Percentiles rank a stretch among this genome's conserved stretches.
Evolutionary conservation across 1,140 invertebrate species (phyloP).

Genomic region (Orussus abietinus): DNA sequence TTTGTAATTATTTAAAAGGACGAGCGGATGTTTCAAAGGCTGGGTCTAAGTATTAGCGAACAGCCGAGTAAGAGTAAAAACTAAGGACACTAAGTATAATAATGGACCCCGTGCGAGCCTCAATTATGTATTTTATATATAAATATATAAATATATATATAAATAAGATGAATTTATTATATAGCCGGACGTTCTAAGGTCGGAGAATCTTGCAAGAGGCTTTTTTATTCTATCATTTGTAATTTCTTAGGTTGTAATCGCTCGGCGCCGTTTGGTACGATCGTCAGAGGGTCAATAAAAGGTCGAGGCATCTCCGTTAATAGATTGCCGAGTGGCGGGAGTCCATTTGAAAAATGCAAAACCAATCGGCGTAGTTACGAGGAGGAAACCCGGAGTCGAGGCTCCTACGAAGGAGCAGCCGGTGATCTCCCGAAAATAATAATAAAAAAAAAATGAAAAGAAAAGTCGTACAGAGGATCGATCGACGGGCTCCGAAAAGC

Average conservation of each 20-base stretch:
- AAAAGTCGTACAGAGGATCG: too few relatives aligned
- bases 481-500: too few relatives aligned
- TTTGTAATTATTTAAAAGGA: conserved; percentile 47
- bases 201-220: conserved; percentile 43
- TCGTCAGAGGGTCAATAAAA: conserved; percentile 38
- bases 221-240: conserved; percentile 51
- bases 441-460: too few relatives aligned
- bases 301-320: too few relatives aligned
- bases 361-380: too few relatives aligned
- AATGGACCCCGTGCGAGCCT: conserved; percentile 40
- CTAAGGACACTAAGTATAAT: conserved; percentile 36
- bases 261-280: conserved; percentile 45
- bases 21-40: conserved; percentile 18
- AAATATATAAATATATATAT: conserved; percentile 39
- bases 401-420: too few relatives aligned
- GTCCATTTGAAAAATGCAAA: too few relatives aligned
- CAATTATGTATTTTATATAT: conserved; percentile 53
- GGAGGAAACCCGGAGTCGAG: too few relatives aligned
- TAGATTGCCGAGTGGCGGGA: too few relatives aligned
- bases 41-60: conserved; percentile 26
- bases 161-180: conserved; percentile 34
- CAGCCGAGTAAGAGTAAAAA: conserved; percentile 35
- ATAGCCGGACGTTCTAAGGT: conserved; percentile 38
- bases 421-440: too few relatives aligned
- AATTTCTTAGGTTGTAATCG: conserved; percentile 49